A percentile compares a stretch with the other conserved stretches of the same genome.
These are phyloP conservation scores for Tolypeutes matacus DNA, from an alignment of 2,797 vertebrate species.

Conservation along the genomic window DNA sequence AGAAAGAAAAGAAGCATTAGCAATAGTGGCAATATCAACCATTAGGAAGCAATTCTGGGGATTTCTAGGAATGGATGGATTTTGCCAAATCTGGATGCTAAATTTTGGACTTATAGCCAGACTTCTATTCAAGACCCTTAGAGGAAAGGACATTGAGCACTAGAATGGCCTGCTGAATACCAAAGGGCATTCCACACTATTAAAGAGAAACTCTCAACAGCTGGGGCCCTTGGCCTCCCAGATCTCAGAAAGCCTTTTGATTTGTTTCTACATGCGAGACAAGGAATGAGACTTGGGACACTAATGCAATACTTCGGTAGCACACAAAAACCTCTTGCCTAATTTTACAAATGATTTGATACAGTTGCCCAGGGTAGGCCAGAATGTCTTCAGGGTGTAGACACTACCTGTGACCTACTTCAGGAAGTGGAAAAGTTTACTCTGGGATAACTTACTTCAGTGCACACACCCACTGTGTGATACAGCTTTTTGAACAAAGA, in stretches of 20 bases:
- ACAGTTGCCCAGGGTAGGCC: background rate
- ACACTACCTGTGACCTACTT: background rate
- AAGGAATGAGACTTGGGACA: background rate
- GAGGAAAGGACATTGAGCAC: background rate
- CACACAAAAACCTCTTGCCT: background rate
- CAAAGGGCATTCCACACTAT: background rate
- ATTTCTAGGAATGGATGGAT: too few relatives aligned
- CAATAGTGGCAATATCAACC: too few relatives aligned
- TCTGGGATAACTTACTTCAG: background rate
- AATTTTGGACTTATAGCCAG: too few relatives aligned
- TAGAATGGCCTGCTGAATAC: background rate
- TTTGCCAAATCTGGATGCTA: too few relatives aligned
- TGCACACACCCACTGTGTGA: too few relatives aligned
- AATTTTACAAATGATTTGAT: background rate
- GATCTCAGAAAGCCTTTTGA: too few relatives aligned
- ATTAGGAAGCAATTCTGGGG: too few relatives aligned
- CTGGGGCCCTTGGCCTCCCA: background rate
- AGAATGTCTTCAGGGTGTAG: too few relatives aligned
- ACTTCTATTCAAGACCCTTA: too few relatives aligned
- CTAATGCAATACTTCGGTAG: background rate
- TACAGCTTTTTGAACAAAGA: too few relatives aligned
- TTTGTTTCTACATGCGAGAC: background rate
- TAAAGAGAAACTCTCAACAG: background rate
- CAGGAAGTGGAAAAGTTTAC: background rate
- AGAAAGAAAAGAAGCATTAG: too few relatives aligned